These are phyloP conservation scores for Helicolenus hilgendorfi DNA, from an alignment of 2,797 vertebrate genomes.

Conservation along the genomic window DNA sequence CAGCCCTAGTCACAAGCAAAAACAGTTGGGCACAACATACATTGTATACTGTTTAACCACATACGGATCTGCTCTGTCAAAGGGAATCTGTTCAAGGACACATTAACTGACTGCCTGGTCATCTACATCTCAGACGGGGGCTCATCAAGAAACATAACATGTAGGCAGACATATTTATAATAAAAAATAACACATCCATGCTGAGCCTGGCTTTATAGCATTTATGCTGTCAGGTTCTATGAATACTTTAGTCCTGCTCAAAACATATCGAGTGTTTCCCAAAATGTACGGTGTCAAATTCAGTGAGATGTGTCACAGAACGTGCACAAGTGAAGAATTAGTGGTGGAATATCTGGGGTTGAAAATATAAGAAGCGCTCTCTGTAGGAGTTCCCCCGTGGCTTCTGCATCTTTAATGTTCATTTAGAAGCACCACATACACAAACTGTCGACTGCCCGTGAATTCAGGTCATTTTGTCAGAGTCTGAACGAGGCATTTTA, in stretches of 20 bases:
- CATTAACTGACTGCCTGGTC: neutral
- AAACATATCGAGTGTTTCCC: constrained; percentile 17
- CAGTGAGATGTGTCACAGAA: neutral
- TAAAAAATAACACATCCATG: neutral
- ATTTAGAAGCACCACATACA: constrained; percentile 34
- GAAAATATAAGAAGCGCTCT: constrained; percentile 20
- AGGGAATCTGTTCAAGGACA: neutral
- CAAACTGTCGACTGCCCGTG: constrained; percentile 9
- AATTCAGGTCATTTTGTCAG: constrained; percentile 60
- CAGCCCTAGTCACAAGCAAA: neutral
- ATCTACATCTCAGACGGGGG: neutral
- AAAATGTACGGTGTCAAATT: neutral
- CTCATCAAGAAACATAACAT: neutral
- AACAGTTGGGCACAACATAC: neutral
- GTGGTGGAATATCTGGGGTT: constrained; percentile 14
- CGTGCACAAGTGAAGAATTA: neutral
- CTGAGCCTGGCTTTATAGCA: constrained; percentile 8
- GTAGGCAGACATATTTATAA: neutral
- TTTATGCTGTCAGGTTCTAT: constrained; percentile 13
- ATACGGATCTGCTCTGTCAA: neutral
- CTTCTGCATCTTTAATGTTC: constrained; percentile 43
- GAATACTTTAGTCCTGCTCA: neutral
- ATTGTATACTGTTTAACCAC: neutral
- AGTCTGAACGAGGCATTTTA: constrained; percentile 26
- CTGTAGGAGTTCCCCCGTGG: constrained; percentile 11